A percentile compares a stretch with the other conserved stretches of the same genome.
phyloP scores from a whole-genome alignment of 2,888 invertebrate genomes.

The Parnassius mnemosyne region DNA sequence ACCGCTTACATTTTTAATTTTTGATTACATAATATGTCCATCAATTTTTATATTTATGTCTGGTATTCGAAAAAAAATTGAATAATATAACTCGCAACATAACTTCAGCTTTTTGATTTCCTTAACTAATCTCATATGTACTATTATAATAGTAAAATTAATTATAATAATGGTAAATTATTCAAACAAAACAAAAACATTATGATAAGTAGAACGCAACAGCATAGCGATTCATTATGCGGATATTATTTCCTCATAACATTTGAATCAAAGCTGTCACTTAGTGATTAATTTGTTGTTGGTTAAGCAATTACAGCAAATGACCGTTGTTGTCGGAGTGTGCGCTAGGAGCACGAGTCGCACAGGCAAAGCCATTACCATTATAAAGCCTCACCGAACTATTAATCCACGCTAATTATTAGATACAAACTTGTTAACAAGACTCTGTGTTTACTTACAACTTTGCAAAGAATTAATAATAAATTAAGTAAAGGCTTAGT shows the following conservation, averaged over 20 bases:
- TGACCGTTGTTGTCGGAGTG: conserved; percentile 49
- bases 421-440: conserved; percentile 58
- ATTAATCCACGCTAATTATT: conserved; percentile 66
- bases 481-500: neutral
- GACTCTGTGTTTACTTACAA: conserved; percentile 39
- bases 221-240: conserved; percentile 47
- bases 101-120: no score
- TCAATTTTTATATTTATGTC: no score
- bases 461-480: conserved; percentile 19
- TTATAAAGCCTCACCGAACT: conserved; percentile 50
- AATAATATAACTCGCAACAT: no score
- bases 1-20: no score
- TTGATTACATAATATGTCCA: no score
- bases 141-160: no score
- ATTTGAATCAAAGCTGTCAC: conserved; percentile 60
- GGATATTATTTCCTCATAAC: conserved; percentile 56
- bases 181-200: conserved; percentile 17
- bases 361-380: conserved; percentile 48
- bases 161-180: no score
- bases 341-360: conserved; percentile 39
- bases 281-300: conserved; percentile 71
- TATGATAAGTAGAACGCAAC: conserved; percentile 33
- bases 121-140: no score
- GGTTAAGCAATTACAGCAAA: conserved; percentile 65
- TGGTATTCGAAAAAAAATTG: no score